A percentile compares a stretch with the other conserved stretches of the same genome.
Conservation (phyloP, 2,888 invertebrate species). For the Diadegma fenestrale region DNA sequence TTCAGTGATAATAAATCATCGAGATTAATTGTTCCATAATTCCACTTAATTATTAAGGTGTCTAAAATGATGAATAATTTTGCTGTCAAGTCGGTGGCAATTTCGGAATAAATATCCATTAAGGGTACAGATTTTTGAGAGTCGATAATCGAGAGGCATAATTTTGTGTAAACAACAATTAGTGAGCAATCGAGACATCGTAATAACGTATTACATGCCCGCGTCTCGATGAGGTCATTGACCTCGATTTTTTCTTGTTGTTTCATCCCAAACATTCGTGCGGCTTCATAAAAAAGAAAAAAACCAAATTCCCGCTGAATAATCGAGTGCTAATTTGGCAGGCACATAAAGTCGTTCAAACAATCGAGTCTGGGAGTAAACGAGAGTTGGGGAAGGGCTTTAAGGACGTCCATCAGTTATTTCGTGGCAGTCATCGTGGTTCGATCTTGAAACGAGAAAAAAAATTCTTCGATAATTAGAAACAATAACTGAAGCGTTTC, state of each 20-base stretch:
- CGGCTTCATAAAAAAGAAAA: constrained; percentile 8
- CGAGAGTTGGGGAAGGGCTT: constrained; percentile 18
- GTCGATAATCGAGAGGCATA: constrained; percentile 1
- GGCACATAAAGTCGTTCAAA: constrained; percentile 40
- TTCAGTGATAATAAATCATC: background rate
- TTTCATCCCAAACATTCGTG: background rate
- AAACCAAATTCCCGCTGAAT: constrained; percentile 8
- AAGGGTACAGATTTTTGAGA: background rate
- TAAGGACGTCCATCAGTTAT: constrained; percentile 49
- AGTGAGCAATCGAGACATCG: background rate
- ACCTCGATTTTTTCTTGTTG: constrained; percentile 18
- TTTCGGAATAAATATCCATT: background rate
- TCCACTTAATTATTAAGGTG: background rate
- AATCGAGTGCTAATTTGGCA: constrained; percentile 30
- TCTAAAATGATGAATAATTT: background rate
- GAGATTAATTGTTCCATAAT: background rate
- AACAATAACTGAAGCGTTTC: background rate
- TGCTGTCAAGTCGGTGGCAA: background rate
- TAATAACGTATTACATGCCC: background rate
- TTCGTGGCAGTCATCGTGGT: constrained; percentile 26
- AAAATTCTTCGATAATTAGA: constrained; percentile 6
- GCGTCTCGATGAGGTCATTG: constrained; percentile 8
- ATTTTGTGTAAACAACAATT: background rate
- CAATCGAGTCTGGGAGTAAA: constrained; percentile 26
- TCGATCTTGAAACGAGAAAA: constrained; percentile 5